phyloP scores from a whole-genome alignment of 2,113 vertebrate species.

The Bucco capensis region DNA sequence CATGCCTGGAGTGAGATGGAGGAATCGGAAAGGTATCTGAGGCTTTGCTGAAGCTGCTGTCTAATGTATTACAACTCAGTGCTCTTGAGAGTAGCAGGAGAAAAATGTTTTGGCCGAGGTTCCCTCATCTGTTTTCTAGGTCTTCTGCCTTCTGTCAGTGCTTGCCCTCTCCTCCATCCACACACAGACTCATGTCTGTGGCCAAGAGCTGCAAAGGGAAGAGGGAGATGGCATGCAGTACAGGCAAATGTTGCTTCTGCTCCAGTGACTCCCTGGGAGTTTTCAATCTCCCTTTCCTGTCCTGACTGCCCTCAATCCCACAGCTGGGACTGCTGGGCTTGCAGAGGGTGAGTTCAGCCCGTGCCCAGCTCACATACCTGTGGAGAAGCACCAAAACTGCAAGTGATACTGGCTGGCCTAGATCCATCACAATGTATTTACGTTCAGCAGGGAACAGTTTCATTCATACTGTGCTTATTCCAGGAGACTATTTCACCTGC shows the following conservation, averaged over 20 bases:
- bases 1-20: neutral
- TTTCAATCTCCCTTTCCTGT: neutral
- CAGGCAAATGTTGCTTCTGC: neutral
- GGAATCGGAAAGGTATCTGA: neutral
- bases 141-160: neutral
- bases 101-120: neutral
- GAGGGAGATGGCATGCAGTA: neutral
- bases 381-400: neutral
- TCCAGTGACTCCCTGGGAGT: neutral
- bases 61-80: neutral
- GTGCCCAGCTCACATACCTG: rapidly evolving
- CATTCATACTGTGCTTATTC: neutral
- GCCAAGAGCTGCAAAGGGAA: neutral
- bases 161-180: neutral
- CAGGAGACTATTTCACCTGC: neutral
- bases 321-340: neutral
- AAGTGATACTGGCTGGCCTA: neutral
- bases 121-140: neutral
- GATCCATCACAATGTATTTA: neutral
- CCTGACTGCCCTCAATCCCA: neutral
- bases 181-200: neutral
- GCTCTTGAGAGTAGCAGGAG: neutral
- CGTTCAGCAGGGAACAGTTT: neutral
- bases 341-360: neutral
- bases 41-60: neutral